These are phyloP conservation scores for Colletes collaris DNA, from an alignment of 2,888 invertebrate species.

Conservation along the genomic window DNA sequence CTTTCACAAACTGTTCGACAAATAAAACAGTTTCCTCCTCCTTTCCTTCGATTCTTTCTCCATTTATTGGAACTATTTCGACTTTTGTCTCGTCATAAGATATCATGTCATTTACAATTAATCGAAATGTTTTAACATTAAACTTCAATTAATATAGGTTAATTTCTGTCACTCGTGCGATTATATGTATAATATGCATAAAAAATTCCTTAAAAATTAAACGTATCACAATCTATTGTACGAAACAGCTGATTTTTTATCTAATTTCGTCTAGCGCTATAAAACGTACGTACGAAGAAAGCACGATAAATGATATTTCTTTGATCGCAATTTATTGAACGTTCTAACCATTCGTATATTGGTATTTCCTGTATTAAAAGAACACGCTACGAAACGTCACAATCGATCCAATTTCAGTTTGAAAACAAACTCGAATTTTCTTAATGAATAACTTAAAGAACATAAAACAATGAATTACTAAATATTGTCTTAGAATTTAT, in stretches of 20 bases:
- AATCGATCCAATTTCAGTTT: not conserved
- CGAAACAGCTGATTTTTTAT: not conserved
- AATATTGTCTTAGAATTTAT: not conserved
- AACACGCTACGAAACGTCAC: not conserved
- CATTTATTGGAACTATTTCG: slow-evolving; percentile 76
- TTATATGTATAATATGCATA: not conserved
- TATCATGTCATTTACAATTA: slow-evolving; percentile 74
- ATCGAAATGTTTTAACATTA: slow-evolving; percentile 28
- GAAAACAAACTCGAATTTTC: not conserved
- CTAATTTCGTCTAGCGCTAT: not conserved
- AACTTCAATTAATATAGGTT: slow-evolving; percentile 36
- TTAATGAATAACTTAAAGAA: not conserved
- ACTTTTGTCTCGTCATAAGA: slow-evolving; percentile 77
- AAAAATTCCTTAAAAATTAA: not conserved
- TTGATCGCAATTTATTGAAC: slow-evolving; percentile 7
- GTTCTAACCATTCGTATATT: slow-evolving; percentile 11
- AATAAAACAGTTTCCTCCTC: slow-evolving; percentile 80
- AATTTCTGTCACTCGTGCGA: slow-evolving; percentile 15
- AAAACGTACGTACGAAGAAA: slow-evolving; percentile 5
- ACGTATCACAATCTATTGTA: not conserved
- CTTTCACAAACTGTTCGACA: slow-evolving; percentile 91
- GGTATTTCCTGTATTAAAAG: not conserved
- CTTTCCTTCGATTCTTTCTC: slow-evolving; percentile 70
- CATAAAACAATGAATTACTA: not conserved
- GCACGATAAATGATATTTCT: slow-evolving; percentile 7